Evolutionary conservation across 1,140 invertebrate genomes (phyloP), one percentile per base, ranked within the genome.

Genomic region (Sweltsa coloradensis): DNA sequence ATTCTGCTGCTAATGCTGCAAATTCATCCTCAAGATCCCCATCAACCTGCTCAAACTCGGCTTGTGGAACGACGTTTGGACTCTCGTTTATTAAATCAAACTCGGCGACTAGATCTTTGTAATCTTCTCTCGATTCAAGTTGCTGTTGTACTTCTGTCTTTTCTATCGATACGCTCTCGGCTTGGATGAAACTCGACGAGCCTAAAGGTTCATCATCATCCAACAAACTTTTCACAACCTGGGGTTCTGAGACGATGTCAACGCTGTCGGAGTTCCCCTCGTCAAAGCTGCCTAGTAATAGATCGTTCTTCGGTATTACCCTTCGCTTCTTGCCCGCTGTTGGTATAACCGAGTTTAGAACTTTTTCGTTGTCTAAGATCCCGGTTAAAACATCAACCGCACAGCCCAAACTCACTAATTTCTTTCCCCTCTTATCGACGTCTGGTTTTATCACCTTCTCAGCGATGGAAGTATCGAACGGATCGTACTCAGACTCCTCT

Each of bases 381-480:
- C 49, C 61, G 24, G 63, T 62, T 0, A 67, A 48, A 45, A 67
- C 55, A 11, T 62, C 59, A 47, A 63, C 64, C 14, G 60, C 61
- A 40, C 45, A 48, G 1, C 61, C 63, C 39, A 65, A 44, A 22
- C 82, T 87, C 3, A 90, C 77, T 31, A 84, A 69, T 57, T 84
- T 83, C 53, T 84, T 89, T 23, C 84, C 85, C 58, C 81, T 82
- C 51, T 57, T 52, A 36, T 41, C 46, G 41, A 62, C 79, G 41
- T 78, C 74, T 6, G 80, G 80, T 61, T 83, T 81, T 1, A 91
- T 82, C 21, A 90, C 75, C 56, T 83, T 84, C 46, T 89, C 86
- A 23, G 86, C 87, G 51, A 78, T 85, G 1, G 85, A 83, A 11
- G 88, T 92, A 57, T 92, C 88, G 60, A 92, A 92, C 0, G 84